These are phyloP conservation scores for Eurystomus gularis DNA, from an alignment of 2,113 vertebrate species.

Conservation along the genomic window DNA sequence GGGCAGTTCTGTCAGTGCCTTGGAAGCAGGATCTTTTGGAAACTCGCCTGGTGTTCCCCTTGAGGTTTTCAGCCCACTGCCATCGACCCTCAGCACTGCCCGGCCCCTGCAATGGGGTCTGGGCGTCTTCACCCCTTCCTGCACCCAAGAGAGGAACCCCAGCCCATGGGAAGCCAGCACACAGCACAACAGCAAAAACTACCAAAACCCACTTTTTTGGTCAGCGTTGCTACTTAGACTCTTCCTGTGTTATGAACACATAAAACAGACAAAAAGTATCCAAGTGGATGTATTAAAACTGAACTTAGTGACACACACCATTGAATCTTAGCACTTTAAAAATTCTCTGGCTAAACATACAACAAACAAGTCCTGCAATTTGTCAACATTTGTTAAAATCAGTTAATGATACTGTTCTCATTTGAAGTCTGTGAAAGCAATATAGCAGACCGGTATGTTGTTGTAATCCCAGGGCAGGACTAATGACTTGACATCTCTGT, in stretches of 20 bases:
- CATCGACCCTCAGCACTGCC: neutral
- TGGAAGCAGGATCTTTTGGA: no score
- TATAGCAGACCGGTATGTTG: accelerated
- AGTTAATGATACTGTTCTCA: neutral
- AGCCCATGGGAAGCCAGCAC: neutral
- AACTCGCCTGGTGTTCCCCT: neutral
- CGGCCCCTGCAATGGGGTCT: neutral
- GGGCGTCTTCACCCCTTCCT: neutral
- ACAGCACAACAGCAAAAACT: neutral
- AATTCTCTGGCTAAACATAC: neutral
- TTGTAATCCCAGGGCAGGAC: neutral
- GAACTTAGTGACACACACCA: neutral
- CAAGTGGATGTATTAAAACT: neutral
- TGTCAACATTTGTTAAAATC: neutral
- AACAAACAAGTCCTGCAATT: neutral
- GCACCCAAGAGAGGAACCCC: neutral
- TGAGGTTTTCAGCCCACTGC: neutral
- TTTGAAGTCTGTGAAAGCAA: neutral
- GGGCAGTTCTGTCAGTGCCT: no score
- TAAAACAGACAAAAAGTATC: neutral
- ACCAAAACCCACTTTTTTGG: neutral
- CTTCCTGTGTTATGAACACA: neutral
- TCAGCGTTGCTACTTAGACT: neutral
- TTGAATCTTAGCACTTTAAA: neutral
- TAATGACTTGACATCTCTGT: neutral